phyloP scores from a whole-genome alignment of 2,888 invertebrate genomes.

The Synanthedon formicaeformis region DNA sequence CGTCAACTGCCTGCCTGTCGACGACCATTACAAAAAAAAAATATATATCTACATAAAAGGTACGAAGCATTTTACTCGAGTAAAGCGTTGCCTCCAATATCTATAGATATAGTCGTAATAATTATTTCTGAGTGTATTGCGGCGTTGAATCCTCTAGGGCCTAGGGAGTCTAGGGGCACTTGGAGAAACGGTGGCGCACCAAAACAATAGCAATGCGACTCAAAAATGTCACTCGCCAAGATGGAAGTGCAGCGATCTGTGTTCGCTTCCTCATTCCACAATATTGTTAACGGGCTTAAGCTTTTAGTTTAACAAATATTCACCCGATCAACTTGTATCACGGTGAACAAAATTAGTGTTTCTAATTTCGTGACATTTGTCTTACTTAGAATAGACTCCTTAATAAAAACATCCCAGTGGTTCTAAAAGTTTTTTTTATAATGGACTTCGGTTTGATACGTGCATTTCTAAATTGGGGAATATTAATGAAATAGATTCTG shows the following conservation, averaged over 20 bases:
- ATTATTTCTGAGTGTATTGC: conserved; percentile 28
- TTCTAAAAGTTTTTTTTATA: background rate
- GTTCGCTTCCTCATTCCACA: conserved; percentile 13
- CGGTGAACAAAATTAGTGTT: background rate
- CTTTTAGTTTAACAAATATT: conserved; percentile 13
- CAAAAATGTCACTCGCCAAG: conserved; percentile 22
- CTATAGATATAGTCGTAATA: conserved; percentile 23
- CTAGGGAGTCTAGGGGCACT: conserved; percentile 21
- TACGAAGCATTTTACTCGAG: conserved; percentile 6
- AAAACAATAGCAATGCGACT: conserved; percentile 24
- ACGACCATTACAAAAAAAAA: too few species aligned
- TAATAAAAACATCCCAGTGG: too few species aligned
- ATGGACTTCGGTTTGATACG: conserved; percentile 1
- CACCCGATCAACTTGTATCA: too few species aligned
- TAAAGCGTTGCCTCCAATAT: conserved; percentile 23
- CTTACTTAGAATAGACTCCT: background rate
- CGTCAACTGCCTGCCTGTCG: too few species aligned
- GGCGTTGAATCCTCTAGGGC: conserved; percentile 18
- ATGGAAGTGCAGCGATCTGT: conserved; percentile 15
- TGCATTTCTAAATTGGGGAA: too few species aligned
- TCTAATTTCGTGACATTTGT: background rate
- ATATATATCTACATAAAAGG: too few species aligned
- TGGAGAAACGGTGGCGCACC: conserved; percentile 15
- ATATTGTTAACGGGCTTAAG: conserved; percentile 13
- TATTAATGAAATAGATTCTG: too few species aligned